These are phyloP conservation scores for Buphagus erythrorhynchus DNA, from an alignment of 2,797 vertebrate species.

Conservation along the genomic window DNA sequence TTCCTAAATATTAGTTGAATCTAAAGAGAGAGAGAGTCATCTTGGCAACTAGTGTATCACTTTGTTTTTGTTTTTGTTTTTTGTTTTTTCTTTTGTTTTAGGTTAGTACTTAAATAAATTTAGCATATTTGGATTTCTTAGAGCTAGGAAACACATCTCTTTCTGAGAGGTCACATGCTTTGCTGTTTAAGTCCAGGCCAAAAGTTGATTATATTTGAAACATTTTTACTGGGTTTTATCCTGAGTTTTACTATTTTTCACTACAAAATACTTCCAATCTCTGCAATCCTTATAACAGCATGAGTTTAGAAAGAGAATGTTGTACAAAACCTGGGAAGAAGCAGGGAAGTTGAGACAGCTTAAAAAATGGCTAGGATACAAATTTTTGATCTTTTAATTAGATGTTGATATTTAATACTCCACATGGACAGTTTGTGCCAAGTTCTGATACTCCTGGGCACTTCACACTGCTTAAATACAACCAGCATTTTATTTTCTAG, in stretches of 20 bases:
- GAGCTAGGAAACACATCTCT: not conserved
- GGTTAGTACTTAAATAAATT: not conserved
- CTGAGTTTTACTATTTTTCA: not conserved
- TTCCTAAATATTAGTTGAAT: not conserved
- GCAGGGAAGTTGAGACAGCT: not conserved
- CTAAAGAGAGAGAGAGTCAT: not conserved
- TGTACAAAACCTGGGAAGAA: not conserved
- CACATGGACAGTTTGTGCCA: not conserved
- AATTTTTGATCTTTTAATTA: not conserved
- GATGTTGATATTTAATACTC: not conserved
- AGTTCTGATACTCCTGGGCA: not conserved
- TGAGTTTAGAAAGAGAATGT: not conserved
- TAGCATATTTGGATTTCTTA: not conserved
- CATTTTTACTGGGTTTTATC: not conserved
- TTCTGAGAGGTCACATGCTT: not conserved
- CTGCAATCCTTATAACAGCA: not conserved
- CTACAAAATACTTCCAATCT: not conserved
- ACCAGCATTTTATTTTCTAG: not conserved
- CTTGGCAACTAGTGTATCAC: not conserved
- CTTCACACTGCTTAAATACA: not conserved
- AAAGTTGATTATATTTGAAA: not conserved
- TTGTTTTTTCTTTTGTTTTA: not conserved
- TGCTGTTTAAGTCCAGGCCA: not conserved
- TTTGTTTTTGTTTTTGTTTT: not conserved
- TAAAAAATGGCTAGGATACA: not conserved